Conservation (phyloP, 2,113 vertebrate genomes). For the Isurus oxyrinchus region DNA sequence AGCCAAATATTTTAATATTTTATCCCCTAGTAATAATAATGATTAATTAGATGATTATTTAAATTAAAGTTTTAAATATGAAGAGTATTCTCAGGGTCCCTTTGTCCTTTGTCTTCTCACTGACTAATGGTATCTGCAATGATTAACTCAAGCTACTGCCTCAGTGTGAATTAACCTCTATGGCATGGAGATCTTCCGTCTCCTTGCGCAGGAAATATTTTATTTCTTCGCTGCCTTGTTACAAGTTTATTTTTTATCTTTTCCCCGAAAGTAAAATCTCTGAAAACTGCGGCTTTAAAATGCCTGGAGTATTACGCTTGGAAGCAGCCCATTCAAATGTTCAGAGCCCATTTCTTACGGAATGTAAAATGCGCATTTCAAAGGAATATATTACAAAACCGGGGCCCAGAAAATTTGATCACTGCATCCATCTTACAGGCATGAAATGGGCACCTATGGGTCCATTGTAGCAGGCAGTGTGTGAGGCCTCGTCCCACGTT, state of each 20-base stretch:
- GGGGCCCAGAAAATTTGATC: neutral
- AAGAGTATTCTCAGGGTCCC: neutral
- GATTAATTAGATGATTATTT: conserved; percentile 27
- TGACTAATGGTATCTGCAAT: neutral
- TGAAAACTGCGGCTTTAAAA: neutral
- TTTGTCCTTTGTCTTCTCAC: neutral
- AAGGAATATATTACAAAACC: neutral
- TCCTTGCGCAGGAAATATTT: neutral
- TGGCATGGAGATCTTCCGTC: neutral
- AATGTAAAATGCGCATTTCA: neutral
- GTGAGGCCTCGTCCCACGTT: neutral
- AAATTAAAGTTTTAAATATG: conserved; percentile 11
- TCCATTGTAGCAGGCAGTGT: neutral
- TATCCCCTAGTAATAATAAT: neutral
- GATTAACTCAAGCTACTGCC: neutral
- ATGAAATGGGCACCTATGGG: neutral
- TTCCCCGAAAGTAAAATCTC: neutral
- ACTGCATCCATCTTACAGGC: neutral
- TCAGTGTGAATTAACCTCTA: neutral
- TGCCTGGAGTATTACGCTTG: neutral
- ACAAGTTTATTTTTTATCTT: neutral
- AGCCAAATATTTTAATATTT: conserved; percentile 11
- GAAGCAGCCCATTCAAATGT: neutral
- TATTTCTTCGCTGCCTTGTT: neutral
- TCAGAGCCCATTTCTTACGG: neutral